Conservation (phyloP, 2,888 invertebrate genomes). For the Microdon myrmicae region DNA sequence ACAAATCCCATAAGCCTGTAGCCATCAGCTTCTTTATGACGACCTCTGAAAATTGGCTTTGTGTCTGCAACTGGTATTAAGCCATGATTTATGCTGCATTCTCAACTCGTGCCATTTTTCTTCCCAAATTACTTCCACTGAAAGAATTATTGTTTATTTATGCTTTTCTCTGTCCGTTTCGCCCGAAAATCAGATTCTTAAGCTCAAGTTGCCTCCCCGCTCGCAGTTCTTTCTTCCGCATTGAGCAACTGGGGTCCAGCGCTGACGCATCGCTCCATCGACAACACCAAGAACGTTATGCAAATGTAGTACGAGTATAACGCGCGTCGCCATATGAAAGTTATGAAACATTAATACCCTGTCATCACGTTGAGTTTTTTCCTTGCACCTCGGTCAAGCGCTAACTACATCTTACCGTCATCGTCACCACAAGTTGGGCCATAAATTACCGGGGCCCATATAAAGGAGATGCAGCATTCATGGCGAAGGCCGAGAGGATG, state of each 20-base stretch:
- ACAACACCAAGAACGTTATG: slow-evolving; percentile 39
- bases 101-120: slow-evolving; percentile 52
- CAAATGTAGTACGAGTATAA: slow-evolving; percentile 51
- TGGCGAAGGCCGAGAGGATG: slow-evolving; percentile 30
- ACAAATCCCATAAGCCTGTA: slow-evolving; percentile 16
- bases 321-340: slow-evolving; percentile 50
- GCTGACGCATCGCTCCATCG: slow-evolving; percentile 9
- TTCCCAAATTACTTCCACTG: slow-evolving; percentile 52
- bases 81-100: slow-evolving; percentile 45
- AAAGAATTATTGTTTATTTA: slow-evolving; percentile 53
- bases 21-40: slow-evolving; percentile 37
- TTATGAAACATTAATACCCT: slow-evolving; percentile 52
- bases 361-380: slow-evolving; percentile 43
- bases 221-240: not conserved
- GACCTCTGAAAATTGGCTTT: slow-evolving; percentile 50
- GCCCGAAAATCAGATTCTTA: slow-evolving; percentile 32
- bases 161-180: slow-evolving; percentile 45
- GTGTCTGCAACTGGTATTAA: slow-evolving; percentile 52
- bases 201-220: slow-evolving; percentile 8
- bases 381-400: slow-evolving; percentile 17
- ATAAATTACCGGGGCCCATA: slow-evolving; percentile 36
- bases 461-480: slow-evolving; percentile 27
- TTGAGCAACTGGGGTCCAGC: not conserved
- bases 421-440: slow-evolving; percentile 18
- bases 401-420: slow-evolving; percentile 37